A percentile compares a stretch with the other conserved stretches of the same genome.
phyloP scores from a whole-genome alignment of 2,888 invertebrate species.

The Cynaeus angustus region DNA sequence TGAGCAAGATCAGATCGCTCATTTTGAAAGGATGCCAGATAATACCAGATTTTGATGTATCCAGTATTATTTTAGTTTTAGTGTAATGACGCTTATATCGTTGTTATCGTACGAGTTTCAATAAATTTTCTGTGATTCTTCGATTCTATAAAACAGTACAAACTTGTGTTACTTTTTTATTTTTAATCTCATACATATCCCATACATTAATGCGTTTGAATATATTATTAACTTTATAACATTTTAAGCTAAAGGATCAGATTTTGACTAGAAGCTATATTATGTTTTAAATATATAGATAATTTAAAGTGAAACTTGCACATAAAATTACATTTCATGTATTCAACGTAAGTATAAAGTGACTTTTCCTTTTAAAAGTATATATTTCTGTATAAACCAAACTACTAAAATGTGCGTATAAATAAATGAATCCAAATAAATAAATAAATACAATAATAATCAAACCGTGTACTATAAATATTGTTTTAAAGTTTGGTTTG shows the following conservation, averaged over 20 bases:
- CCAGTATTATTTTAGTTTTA: constrained; percentile 25
- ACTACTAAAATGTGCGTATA: constrained; percentile 59
- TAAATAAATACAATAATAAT: constrained; percentile 32
- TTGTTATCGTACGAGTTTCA: constrained; percentile 9
- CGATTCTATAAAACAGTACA: constrained; percentile 6
- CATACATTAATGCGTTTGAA: constrained; percentile 73
- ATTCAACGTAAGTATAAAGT: constrained; percentile 66
- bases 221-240: constrained; percentile 70
- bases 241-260: constrained; percentile 71
- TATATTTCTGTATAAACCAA: constrained; percentile 51
- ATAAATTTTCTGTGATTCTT: constrained; percentile 33
- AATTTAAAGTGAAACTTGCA: constrained; percentile 68
- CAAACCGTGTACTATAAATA: constrained; percentile 26
- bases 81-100: constrained; percentile 9
- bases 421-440: constrained; percentile 37
- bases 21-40: constrained; percentile 89
- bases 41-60: constrained; percentile 81
- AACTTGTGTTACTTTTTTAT: constrained; percentile 31
- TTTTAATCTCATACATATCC: constrained; percentile 73
- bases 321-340: constrained; percentile 63
- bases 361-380: constrained; percentile 55
- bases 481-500: constrained; percentile 41
- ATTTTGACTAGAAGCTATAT: constrained; percentile 68
- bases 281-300: constrained; percentile 61
- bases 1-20: constrained; percentile 85